Evolutionary conservation across 2,797 vertebrate species (phyloP).

Genomic region (Brachyalestes nurse): DNA sequence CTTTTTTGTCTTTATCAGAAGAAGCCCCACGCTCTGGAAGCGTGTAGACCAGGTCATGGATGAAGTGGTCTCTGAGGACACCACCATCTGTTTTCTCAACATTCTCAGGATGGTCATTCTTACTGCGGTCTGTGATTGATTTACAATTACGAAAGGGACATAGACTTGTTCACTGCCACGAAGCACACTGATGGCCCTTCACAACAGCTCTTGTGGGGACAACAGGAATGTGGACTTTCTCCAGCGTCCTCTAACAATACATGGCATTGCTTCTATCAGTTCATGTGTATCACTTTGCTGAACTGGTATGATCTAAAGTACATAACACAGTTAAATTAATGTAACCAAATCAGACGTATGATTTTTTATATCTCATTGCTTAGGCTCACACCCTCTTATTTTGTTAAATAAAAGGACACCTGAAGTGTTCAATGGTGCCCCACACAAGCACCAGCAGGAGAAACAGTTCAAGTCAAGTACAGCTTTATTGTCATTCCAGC

Average conservation of each 20-base stretch:
- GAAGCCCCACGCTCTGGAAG: conserved; percentile 32
- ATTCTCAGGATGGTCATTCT: conserved; percentile 37
- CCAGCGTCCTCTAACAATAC: conserved; percentile 4
- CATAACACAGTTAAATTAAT: too few species aligned
- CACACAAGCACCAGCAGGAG: conserved; percentile 20
- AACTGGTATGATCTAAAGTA: neutral
- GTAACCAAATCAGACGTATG: too few species aligned
- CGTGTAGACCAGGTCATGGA: conserved; percentile 31
- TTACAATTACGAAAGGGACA: conserved; percentile 39
- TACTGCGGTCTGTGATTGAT: conserved; percentile 34
- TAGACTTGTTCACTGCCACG: conserved; percentile 24
- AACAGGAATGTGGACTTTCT: conserved; percentile 26
- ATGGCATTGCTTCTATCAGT: too few species aligned
- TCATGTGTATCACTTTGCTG: neutral
- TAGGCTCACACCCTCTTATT: too few species aligned
- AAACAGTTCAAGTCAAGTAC: neutral
- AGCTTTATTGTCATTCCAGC: too few species aligned
- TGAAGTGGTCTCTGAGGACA: conserved; percentile 41
- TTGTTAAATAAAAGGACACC: neutral
- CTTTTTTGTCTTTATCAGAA: neutral
- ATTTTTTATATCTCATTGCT: too few species aligned
- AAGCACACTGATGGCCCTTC: conserved; percentile 27
- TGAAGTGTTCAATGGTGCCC: neutral
- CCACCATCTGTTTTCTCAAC: conserved; percentile 40
- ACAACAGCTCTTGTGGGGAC: conserved; percentile 33